Percentiles rank a stretch among this genome's conserved stretches.
These are phyloP conservation scores for Neogobius melanostomus DNA, from an alignment of 2,113 vertebrate genomes.

Conservation along the genomic window DNA sequence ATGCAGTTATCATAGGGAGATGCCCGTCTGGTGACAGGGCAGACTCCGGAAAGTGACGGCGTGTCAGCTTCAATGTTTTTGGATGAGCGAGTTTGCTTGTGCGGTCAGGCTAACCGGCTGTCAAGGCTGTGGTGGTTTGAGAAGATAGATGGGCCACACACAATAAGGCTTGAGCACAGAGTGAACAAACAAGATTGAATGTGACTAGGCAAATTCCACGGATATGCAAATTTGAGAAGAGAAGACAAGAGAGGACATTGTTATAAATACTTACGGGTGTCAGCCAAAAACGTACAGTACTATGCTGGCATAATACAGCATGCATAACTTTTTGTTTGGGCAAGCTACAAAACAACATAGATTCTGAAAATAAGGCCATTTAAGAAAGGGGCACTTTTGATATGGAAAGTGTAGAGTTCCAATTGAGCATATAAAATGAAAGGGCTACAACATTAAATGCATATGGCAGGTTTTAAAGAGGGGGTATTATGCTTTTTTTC, in stretches of 20 bases:
- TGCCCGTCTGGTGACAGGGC: constrained; percentile 41
- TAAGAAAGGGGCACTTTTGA: no score
- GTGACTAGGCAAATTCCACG: constrained; percentile 28
- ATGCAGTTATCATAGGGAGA: constrained; percentile 31
- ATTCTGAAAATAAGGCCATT: no score
- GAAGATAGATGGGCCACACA: constrained; percentile 20
- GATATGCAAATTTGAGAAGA: constrained; percentile 19
- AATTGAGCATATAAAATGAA: no score
- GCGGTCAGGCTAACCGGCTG: constrained; percentile 28
- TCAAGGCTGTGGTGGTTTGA: constrained; percentile 21
- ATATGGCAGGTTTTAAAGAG: no score
- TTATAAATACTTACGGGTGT: constrained; percentile 9
- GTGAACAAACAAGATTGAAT: constrained; percentile 21
- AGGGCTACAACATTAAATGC: no score
- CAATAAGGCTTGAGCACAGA: constrained; percentile 1
- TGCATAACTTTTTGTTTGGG: not conserved
- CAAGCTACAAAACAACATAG: not conserved
- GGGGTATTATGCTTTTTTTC: no score
- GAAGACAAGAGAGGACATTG: constrained; percentile 16
- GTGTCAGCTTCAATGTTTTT: constrained; percentile 43
- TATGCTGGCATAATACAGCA: not conserved
- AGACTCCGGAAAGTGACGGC: constrained; percentile 46
- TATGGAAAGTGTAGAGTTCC: no score
- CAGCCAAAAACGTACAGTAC: not conserved
- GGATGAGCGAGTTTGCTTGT: constrained; percentile 38